Evolutionary conservation across 1,140 invertebrate species (phyloP).

Genomic region (Tachypleus tridentatus): DNA sequence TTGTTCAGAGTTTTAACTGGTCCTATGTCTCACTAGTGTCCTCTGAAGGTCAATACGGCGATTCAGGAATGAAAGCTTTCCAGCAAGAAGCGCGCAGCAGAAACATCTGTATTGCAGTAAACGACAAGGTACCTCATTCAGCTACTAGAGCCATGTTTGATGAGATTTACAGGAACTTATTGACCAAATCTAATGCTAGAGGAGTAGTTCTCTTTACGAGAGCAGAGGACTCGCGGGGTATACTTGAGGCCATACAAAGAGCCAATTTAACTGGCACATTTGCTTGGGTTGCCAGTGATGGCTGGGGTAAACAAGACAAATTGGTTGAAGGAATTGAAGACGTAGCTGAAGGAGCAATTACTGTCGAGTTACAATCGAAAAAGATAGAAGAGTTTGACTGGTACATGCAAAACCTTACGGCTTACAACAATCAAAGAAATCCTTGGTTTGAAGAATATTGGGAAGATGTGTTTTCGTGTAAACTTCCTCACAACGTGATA

Average conservation of each 20-base stretch:
- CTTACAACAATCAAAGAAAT: slow-evolving; percentile 45
- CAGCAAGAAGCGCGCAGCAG: slow-evolving; percentile 49
- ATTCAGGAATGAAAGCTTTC: slow-evolving; percentile 48
- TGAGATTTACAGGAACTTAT: slow-evolving; percentile 45
- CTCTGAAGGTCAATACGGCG: slow-evolving; percentile 51
- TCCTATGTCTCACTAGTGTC: slow-evolving; percentile 50
- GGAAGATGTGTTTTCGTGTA: slow-evolving; percentile 46
- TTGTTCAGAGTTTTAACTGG: slow-evolving; percentile 46
- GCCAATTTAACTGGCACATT: slow-evolving; percentile 23
- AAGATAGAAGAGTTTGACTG: slow-evolving; percentile 48
- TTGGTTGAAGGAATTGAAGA: slow-evolving; percentile 54
- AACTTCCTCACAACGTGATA: slow-evolving; percentile 17
- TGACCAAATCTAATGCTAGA: slow-evolving; percentile 46
- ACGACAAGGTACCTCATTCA: slow-evolving; percentile 50
- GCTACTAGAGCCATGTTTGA: slow-evolving; percentile 47
- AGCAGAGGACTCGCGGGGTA: slow-evolving; percentile 47
- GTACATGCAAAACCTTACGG: slow-evolving; percentile 53
- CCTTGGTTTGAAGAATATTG: slow-evolving; percentile 72
- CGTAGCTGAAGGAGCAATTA: slow-evolving; percentile 61
- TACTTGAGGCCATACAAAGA: slow-evolving; percentile 37
- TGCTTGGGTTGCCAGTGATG: slow-evolving; percentile 56
- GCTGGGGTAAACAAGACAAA: slow-evolving; percentile 60
- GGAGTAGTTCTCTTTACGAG: slow-evolving; percentile 57
- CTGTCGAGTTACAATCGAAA: slow-evolving; percentile 53
- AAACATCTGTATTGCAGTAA: slow-evolving; percentile 59